Evolutionary conservation across 2,888 invertebrate species (phyloP).

Genomic region (Trissolcus japonicus): DNA sequence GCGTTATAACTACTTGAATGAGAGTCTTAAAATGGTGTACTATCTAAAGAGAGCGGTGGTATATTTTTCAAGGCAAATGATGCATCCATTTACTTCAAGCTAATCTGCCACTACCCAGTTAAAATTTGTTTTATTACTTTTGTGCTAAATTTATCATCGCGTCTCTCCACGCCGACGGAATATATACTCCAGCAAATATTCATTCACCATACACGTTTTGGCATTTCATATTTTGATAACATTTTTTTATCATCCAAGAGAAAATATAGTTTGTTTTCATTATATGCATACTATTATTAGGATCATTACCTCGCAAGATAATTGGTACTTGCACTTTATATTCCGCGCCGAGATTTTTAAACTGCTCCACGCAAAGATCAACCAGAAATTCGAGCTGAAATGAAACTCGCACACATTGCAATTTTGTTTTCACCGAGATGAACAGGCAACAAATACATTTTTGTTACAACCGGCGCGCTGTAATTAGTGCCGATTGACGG

Average conservation of each 20-base stretch:
- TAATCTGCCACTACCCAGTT: conserved; percentile 51
- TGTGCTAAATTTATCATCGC: conserved; percentile 36
- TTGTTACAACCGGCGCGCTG: conserved; percentile 28
- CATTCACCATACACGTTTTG: no score
- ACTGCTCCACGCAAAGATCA: not conserved
- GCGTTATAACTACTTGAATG: conserved; percentile 51
- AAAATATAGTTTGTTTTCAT: no score
- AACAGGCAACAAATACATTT: conserved; percentile 39
- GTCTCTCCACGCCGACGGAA: not conserved
- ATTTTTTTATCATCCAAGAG: no score
- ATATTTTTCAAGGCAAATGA: conserved; percentile 54
- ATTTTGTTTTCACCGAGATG: conserved; percentile 47
- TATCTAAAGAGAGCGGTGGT: conserved; percentile 40
- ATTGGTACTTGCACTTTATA: no score
- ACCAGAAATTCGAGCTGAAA: conserved; percentile 20
- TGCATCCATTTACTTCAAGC: conserved; percentile 51
- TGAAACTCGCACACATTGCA: conserved; percentile 36
- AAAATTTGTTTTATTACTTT: conserved; percentile 47
- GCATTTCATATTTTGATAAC: no score
- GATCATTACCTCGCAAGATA: no score
- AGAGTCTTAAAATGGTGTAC: conserved; percentile 45
- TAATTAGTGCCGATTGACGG: conserved; percentile 56
- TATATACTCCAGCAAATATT: conserved; percentile 2
- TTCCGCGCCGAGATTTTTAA: no score
- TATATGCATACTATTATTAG: no score